A percentile compares a stretch with the other conserved stretches of the same genome.
Conservation (phyloP, 2,888 invertebrate species). For the Ectemnius cavifrons region DNA sequence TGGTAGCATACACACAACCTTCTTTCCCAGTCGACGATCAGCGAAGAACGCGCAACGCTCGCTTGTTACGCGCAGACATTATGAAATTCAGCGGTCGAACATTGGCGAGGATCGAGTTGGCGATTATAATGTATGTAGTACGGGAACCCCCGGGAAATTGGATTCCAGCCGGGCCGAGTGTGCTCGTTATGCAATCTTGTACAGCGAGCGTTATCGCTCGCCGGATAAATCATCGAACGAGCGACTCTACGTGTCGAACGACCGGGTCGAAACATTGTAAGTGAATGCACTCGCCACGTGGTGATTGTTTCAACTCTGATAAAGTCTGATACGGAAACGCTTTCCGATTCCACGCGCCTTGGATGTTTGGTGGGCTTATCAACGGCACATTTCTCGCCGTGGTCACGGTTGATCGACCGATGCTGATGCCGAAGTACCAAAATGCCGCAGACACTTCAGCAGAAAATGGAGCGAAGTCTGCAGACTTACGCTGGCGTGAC, state of each 20-base stretch:
- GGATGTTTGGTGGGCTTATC: neutral
- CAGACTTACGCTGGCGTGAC: neutral
- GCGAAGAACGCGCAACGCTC: too few species aligned
- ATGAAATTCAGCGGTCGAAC: too few species aligned
- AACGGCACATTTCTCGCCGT: neutral
- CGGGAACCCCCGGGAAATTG: too few species aligned
- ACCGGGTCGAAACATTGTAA: neutral
- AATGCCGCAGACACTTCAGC: neutral
- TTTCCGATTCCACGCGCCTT: neutral
- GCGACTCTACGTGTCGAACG: neutral
- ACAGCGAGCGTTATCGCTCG: too few species aligned
- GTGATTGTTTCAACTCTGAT: neutral
- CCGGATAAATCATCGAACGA: too few species aligned
- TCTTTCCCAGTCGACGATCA: neutral
- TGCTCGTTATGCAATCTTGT: too few species aligned
- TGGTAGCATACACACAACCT: slow-evolving; percentile 4
- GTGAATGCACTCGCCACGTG: slow-evolving; percentile 7
- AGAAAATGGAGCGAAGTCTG: neutral
- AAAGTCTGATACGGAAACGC: neutral
- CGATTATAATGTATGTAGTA: too few species aligned
- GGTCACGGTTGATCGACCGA: slow-evolving; percentile 1
- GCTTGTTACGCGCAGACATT: too few species aligned
- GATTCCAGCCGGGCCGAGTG: too few species aligned
- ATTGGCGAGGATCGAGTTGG: too few species aligned
- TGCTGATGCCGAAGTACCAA: neutral